Base-by-base conservation (phyloP, 1,140 invertebrate genomes). In the Plutomurus gul region DNA sequence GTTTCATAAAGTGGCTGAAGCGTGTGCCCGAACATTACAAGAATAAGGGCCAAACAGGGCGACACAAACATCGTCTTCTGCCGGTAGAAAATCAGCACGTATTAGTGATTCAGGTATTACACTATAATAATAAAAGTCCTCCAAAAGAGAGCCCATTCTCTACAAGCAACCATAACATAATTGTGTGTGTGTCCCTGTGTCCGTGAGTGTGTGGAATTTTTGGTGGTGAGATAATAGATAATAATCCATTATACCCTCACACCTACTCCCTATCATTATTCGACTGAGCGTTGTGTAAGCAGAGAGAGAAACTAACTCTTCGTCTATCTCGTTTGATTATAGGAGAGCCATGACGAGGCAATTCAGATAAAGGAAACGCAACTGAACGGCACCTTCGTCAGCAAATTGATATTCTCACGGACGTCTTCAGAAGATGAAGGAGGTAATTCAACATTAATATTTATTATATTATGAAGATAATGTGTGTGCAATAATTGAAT, bases 341-440 rank as follows among this genome's bases (percentile, higher is more conserved):
- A 83, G 82, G 82, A 82, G 40, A 75, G 49, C 20, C 65, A 83
- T 7, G 82, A 80, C 20, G 78, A 83, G 7, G 25, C 72, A 30
- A 81, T 84, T 40, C 76, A 75, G 25, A 82, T 84, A 5, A 84
- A 79, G 13, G 83, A 84, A 47, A 82, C 81, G 33, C 73, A 84
- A 49, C 75, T 46, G 49, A 82, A 85, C 76, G 85, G 85, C 13
- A 77, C 77, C 11, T 84, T 80, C 76, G 51, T 84, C 4, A 85
- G 82, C 73, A 84, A 82, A 72, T 76, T 85, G 18, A 81, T 84
- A 13, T 81, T 85, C 40, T 65, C 80, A 10, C 51, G 76, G 72
- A 75, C 76, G 6, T 80, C 80, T 1, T 13, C 72, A 1, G 76
- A 76, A 51, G 84, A 85, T 79, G 76, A 81, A 27, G 85, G 85